Conservation (phyloP, 2,113 vertebrate species). For the Plecturocebus donacophilus region DNA sequence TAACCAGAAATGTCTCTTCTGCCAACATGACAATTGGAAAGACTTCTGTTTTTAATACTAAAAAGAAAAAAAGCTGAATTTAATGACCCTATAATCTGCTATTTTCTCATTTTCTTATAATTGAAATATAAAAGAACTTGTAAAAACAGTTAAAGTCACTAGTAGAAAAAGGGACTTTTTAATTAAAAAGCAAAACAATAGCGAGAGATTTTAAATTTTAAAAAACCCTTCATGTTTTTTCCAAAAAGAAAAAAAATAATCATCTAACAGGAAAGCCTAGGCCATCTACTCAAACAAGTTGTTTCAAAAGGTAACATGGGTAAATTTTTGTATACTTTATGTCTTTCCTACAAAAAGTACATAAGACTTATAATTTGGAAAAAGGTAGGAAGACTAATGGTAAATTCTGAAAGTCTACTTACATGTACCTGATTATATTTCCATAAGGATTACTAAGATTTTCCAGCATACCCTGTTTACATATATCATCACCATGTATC, state of each 20-base stretch:
- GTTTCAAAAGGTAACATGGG: slow-evolving; percentile 29
- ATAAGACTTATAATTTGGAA: background rate
- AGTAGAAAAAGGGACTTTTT: background rate
- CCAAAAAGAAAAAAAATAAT: slow-evolving; percentile 37
- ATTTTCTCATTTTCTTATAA: background rate
- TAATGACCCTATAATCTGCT: background rate
- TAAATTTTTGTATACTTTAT: background rate
- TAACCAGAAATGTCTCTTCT: slow-evolving; percentile 29
- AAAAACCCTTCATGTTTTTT: background rate
- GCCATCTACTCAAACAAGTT: background rate
- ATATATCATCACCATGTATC: background rate
- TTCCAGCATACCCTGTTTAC: background rate
- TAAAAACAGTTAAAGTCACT: background rate
- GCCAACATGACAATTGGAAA: background rate
- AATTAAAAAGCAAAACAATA: background rate
- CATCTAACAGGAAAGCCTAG: background rate
- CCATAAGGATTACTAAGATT: background rate
- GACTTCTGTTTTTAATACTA: background rate
- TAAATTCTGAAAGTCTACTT: background rate
- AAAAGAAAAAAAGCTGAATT: background rate
- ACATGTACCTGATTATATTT: background rate
- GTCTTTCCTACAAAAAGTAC: slow-evolving; percentile 22
- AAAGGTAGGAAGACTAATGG: background rate
- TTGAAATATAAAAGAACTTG: slow-evolving; percentile 12
- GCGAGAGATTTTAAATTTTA: background rate